Evolutionary conservation across 2,888 invertebrate genomes (phyloP), one percentile per base, ranked within the genome.

Genomic region (Drosophila kokeensis): DNA sequence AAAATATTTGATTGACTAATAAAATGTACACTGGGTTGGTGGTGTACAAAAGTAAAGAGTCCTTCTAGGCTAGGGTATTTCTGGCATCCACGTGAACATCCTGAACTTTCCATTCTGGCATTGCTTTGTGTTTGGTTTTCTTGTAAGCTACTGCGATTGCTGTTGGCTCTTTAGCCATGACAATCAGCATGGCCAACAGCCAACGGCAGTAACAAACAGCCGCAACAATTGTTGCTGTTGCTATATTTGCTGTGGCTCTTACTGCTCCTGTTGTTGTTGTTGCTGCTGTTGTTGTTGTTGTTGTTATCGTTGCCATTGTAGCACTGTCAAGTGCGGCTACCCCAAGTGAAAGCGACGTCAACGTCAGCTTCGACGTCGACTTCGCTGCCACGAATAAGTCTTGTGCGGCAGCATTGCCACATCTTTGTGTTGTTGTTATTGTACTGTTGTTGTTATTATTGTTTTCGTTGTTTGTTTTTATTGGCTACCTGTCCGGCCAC

Each of bases 131-230:
- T 48, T 57, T 76, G 61, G 58, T 58, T 55, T 32, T 57, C 63
- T 70, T 70, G 64, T 13, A 60, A 53, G 15, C 53, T 57, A 49
- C n/a, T 66, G 65, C 45, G 42, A 62, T 75, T 73, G 70, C 70
- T 75, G 82, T 73, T 87, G 89, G 75, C 88, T 72, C 73, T 87
- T 85, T 85, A 82, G 86, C 72, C 90, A 82, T 79, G 87, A 88
- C 89, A 90, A 86, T 89, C 87, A 81, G 79, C 87, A 78, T 73
- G 80, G 78, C 80, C 87, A 90, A 83, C 82, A 89, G 82, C 87
- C 80, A 87, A 69, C 72, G 81, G 85, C 86, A 63, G 80, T 73
- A 72, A 57, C 83, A 83, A 90, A 87, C 85, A 76, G 81, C 83
- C 87, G 78, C 83, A 87, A 69, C 80, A 84, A 89, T 79, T 83